Evolutionary conservation across 1,140 invertebrate species (phyloP), one percentile per base, ranked within the genome.

Genomic region (Thalassaphorura encarpata): DNA sequence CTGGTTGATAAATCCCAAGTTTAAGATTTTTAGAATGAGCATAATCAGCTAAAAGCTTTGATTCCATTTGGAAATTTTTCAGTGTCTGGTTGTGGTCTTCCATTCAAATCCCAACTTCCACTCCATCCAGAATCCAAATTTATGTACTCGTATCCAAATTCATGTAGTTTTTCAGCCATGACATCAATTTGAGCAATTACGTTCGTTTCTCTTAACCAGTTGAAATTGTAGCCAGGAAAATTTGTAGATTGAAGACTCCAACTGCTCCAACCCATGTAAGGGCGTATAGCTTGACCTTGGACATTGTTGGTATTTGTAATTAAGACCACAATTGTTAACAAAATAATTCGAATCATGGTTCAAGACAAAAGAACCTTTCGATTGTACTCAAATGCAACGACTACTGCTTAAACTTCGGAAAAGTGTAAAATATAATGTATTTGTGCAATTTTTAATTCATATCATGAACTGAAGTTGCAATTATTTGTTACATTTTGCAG

Each of bases 251-350:
- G 50, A 13, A 52, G 36, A 42, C 50, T 52, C 50, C 50, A 52
- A 39, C 33, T 40, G 33, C 50, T 52, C 50, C 50, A 52, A 2
- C 50, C 50, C 50, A 52, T 52, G 36, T 52, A 52, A 6, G 50
- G 50, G 27, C 36, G 33, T 3, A 52, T 19, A 19, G 50, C 33
- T 2, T 52, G 21, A 6, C 23, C 11, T n/a, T 36, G 33, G 33
- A n/a, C 33, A n/a, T n/a, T n/a, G n/a, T n/a, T n/a, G n/a, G n/a
- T n/a, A n/a, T n/a, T n/a, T n/a, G n/a, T n/a, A n/a, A n/a, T n/a
- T n/a, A n/a, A n/a, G n/a, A n/a, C n/a, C n/a, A n/a, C n/a, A n/a
- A n/a, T n/a, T n/a, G n/a, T n/a, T n/a, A n/a, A n/a, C n/a, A n/a
- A n/a, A n/a, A n/a, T n/a, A n/a, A n/a, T n/a, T n/a, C n/a, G n/a